phyloP scores from a whole-genome alignment of 2,113 vertebrate genomes.

The Sakesphorus luctuosus region DNA sequence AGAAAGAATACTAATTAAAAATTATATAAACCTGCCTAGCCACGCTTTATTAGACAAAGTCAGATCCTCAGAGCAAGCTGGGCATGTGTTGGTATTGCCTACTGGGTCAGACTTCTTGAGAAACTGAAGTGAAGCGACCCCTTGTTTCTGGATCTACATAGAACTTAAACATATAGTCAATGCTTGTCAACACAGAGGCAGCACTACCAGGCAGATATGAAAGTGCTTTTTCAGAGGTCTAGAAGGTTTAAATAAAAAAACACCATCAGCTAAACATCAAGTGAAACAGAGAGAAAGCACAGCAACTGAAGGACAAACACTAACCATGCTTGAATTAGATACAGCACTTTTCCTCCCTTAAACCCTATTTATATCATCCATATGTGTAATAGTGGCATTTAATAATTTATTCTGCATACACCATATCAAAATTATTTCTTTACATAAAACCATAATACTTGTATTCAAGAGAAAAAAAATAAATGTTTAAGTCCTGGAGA shows the following conservation, averaged over 20 bases:
- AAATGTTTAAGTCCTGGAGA: background rate
- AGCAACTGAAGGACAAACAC: background rate
- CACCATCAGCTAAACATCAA: background rate
- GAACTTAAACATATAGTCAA: background rate
- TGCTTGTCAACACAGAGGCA: background rate
- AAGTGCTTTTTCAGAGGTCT: background rate
- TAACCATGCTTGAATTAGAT: background rate
- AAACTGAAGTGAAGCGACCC: background rate
- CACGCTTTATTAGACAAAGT: background rate
- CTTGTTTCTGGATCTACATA: background rate
- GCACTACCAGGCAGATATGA: background rate
- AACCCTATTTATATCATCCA: background rate
- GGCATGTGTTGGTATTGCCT: background rate
- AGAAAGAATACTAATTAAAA: background rate
- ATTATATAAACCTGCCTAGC: background rate
- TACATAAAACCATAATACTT: background rate
- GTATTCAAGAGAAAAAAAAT: background rate
- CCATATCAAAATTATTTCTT: background rate
- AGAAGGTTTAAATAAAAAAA: background rate
- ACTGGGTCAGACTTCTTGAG: background rate
- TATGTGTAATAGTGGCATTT: background rate
- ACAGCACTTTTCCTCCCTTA: background rate
- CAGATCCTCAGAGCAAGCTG: background rate
- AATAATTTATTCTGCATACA: background rate
- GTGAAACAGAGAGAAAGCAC: background rate